Conservation (phyloP, 2,888 invertebrate species). For the Drosophila koepferae region DNA sequence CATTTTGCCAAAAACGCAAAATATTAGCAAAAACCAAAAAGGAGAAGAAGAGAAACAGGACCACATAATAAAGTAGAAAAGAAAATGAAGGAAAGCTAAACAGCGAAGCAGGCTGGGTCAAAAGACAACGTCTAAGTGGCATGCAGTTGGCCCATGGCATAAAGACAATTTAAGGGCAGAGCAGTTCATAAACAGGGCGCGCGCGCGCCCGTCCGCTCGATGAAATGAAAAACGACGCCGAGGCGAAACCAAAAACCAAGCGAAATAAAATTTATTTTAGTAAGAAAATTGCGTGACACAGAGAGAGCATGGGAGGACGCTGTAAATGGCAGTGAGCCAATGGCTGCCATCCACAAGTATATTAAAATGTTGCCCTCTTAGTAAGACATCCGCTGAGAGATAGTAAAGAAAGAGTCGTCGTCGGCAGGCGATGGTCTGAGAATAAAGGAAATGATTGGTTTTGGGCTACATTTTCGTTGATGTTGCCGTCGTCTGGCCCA, state of each 20-base stretch:
- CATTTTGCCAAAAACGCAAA: slow-evolving; percentile 68
- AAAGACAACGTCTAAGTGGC: slow-evolving; percentile 64
- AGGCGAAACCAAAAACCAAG: slow-evolving; percentile 41
- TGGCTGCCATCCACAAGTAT: slow-evolving; percentile 61
- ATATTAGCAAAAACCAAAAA: slow-evolving; percentile 48
- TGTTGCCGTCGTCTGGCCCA: slow-evolving; percentile 62
- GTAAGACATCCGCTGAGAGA: slow-evolving; percentile 53
- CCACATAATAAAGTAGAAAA: slow-evolving; percentile 8
- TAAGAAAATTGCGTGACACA: slow-evolving; percentile 80
- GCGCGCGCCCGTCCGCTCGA: slow-evolving; percentile 34
- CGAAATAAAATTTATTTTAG: slow-evolving; percentile 74
- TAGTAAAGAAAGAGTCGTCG: slow-evolving; percentile 13
- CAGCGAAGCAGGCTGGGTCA: slow-evolving; percentile 42
- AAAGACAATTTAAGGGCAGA: slow-evolving; percentile 69
- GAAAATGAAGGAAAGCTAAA: slow-evolving; percentile 21
- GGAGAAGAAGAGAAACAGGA: not conserved
- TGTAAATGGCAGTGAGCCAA: slow-evolving; percentile 67
- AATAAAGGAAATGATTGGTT: slow-evolving; percentile 69
- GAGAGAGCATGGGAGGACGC: slow-evolving; percentile 45
- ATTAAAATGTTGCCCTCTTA: slow-evolving; percentile 64
- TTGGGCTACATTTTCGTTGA: slow-evolving; percentile 49
- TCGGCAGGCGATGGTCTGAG: slow-evolving; percentile 24
- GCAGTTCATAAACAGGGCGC: slow-evolving; percentile 70
- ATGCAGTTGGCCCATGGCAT: slow-evolving; percentile 63
- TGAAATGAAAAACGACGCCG: slow-evolving; percentile 63